Conservation (phyloP, 1,140 invertebrate species). For the Olivierus martensii region DNA sequence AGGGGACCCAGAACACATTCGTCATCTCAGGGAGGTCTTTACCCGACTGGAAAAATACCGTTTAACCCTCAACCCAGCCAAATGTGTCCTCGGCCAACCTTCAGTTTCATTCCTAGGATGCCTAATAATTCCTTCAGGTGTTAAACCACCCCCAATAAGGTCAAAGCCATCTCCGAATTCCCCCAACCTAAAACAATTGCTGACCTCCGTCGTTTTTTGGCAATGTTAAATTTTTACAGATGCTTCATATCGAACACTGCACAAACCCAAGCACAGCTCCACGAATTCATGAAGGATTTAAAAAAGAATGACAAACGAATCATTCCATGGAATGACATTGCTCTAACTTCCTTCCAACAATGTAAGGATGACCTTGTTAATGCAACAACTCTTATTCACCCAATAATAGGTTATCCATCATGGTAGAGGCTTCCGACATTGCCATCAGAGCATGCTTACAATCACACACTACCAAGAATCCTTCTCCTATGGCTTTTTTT, state of each 20-base stretch:
- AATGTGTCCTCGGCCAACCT: neutral
- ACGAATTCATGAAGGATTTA: neutral
- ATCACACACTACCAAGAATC: no score
- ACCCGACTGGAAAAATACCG: neutral
- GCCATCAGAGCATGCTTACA: no score
- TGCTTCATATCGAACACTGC: slow-evolving; percentile 22
- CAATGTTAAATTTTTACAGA: slow-evolving; percentile 30
- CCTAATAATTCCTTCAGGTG: neutral
- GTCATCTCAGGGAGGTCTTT: neutral
- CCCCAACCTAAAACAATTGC: slow-evolving; percentile 24
- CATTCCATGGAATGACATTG: neutral
- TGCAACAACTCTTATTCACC: neutral
- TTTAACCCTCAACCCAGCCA: neutral
- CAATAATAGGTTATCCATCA: neutral
- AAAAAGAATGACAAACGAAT: neutral
- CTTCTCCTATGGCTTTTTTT: no score
- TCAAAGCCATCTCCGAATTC: slow-evolving; percentile 27
- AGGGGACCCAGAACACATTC: neutral
- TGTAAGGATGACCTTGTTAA: neutral
- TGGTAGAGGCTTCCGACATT: no score
- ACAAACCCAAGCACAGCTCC: neutral
- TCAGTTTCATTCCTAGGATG: neutral
- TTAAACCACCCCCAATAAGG: slow-evolving; percentile 20
- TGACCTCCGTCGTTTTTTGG: slow-evolving; percentile 26
- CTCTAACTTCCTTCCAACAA: neutral